Evolutionary conservation across 2,888 invertebrate genomes (phyloP).

Genomic region (Campopleginae sp.): DNA sequence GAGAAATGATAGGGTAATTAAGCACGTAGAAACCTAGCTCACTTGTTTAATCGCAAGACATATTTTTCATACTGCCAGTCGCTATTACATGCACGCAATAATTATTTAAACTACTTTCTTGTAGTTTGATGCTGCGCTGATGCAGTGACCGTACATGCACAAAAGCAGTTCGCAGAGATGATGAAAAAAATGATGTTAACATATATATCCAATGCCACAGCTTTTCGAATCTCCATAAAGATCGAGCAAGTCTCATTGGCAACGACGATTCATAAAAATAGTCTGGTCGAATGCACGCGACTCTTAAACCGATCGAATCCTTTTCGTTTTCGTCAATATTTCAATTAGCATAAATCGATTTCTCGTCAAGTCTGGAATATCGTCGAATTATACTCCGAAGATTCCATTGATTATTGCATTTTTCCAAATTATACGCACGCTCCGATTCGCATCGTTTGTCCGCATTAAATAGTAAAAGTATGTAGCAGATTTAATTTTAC

Average conservation of each 20-base stretch:
- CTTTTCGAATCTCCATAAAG: neutral
- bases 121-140: neutral
- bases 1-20: conserved; percentile 6
- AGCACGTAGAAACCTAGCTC: neutral
- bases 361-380: neutral
- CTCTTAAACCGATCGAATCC: neutral
- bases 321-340: neutral
- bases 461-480: neutral
- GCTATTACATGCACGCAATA: neutral
- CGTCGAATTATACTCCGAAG: neutral
- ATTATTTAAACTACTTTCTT: conserved; percentile 8
- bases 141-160: neutral
- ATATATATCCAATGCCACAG: neutral
- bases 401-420: neutral
- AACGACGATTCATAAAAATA: neutral
- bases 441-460: neutral
- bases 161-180: neutral
- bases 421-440: neutral
- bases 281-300: neutral
- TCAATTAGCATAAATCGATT: neutral
- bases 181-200: neutral
- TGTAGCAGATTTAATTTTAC: neutral
- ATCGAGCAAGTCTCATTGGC: neutral
- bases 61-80: neutral
- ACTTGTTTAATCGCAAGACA: neutral